Base-by-base conservation (phyloP, 2,888 invertebrate species). In the Caenorhabditis drosophilae region DNA sequence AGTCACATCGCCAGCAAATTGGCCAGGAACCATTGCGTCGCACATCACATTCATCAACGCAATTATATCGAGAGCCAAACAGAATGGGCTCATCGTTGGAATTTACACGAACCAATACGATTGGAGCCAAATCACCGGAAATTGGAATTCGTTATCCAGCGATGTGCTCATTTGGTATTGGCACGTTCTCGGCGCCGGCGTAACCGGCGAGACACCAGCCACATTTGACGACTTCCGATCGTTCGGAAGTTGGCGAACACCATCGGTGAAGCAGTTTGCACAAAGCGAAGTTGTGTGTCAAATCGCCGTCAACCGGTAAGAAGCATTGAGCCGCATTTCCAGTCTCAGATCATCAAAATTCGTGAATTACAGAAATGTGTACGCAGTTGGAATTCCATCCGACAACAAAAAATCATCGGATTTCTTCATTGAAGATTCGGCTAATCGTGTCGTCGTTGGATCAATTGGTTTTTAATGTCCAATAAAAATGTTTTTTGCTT, bases 111-210 rank as follows among this genome's bases (percentile, higher is more conserved):
- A 54, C 38, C 45, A 51, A 22, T 55, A 60, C 42, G 69, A 69
- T 26, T 69, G 69, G 69, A 56, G 50, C 35, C 61, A 64, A 40
- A 69, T 69, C 46, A 69, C 69, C 23, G 42, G 34, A 20, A 57
- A 56, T 42, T 72, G 62, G 66, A 40, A 46, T n/a, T 55, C 38
- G 2, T 18, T 56, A 44, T 34, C 55, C 15, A 41, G 52, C 31
- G 66, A 66, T 46, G 41, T 59, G 35, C 44, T 52, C n/a, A 49
- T 70, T 46, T 70, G 70, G 70, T 73, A 73, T 46, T 70, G 64
- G 67, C 53, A 60, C 34, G 61, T 63, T 9, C 42, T 49, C 16
- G 70, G 68, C 31, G 18, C 34, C 23, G 73, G 73, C 15, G 48
- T 52, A 12, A 44, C 35, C 12, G 69, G 69, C 25, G 69, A 73